Evolutionary conservation across 2,113 vertebrate genomes (phyloP), one percentile per base, ranked within the genome.

Genomic region (Peucedramus taeniatus): DNA sequence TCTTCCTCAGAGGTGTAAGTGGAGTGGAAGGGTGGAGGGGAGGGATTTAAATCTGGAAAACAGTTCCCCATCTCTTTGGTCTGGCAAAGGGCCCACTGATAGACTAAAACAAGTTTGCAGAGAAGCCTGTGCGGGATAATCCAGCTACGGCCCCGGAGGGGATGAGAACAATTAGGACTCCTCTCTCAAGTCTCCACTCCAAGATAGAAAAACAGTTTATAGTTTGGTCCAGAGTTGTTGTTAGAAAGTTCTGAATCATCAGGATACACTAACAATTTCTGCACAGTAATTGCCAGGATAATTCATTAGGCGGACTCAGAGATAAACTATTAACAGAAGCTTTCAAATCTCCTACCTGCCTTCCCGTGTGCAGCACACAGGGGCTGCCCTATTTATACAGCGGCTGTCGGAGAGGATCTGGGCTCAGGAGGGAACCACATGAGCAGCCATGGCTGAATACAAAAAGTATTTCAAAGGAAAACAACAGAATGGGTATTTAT

Each of bases 161-260:
- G 80, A 95, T 4, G 6, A 96, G 90, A 93, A 96, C 92, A 94
- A 95, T 94, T 96, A 96, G 90, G 94, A 92, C 71, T 78, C 80
- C 88, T 96, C 86, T 95, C 94, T 96, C 83, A 78, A 93, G 96
- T 74, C 94, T 90, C 94, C 94, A 96, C 96, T 97, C 96, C 83
- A 95, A 94, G 83, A 96, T 10, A 95, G 85, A 93, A 95, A 95
- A 97, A 96, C 94, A 94, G 90, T 96, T 96, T 94, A 96, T 86
- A 96, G 78, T 89, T 93, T 81, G 49, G 50, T 95, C 77, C 80
- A 28, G 80, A 87, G 94, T 94, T 95, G 94, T 92, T 95, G 96
- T 94, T 96, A 93, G 86, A 95, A 96, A 88, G 79, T 90, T 96
- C 96, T 97, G 93, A 96, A 94, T 96, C 96, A 96, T 90, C 79